Base-by-base conservation (phyloP, 2,113 vertebrate genomes). In the Xiphorhynchus elegans region DNA sequence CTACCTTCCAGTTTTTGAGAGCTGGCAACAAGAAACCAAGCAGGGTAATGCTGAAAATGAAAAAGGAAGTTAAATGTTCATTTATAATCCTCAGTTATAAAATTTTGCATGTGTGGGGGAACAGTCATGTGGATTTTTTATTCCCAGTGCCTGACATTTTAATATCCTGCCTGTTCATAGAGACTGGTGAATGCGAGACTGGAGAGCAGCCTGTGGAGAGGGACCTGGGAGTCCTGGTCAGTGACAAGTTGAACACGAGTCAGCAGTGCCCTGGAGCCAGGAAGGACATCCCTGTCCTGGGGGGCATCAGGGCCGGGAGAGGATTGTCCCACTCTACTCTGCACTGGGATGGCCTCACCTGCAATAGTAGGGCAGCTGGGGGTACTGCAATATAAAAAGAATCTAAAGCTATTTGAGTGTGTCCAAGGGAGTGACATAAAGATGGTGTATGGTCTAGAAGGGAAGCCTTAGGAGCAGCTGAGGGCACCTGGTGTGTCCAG, bases 61-160 rank as follows among this genome's bases (percentile, higher is more conserved):
- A 64, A 63, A 58, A 39, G 69, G 50, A 75, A 67, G 25, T 62
- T 72, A 33, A 80, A 67, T 19, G 20, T 28, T 42, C 23, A 13
- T 31, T 69, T 86, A 56, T 53, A 67, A 63, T 39, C 42, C 86
- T 53, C 23, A 39, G 26, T 44, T 52, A 24, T 7, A 78, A 31
- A 53, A 42, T 49, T 29, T 78, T 44, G 17, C 13, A 47, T 11
- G 10, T 24, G 25, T 2, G 1, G 10, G 9, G 40, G 37, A 33
- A n/a, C 1, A n/a, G 37, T 11, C 10, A 0, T 4, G 18, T 17
- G 37, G 5, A 1, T 12, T 60, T 29, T 47, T 20, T 37, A 13
- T 17, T n/a, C 66, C 35, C 62, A 63, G 35, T 53, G 75, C 33
- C 33, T 75, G 31, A 62, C 42, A 42, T 49, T 52, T 63, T n/a